These are phyloP conservation scores for Gonioctena quinquepunctata DNA, from an alignment of 1,140 invertebrate species.

Conservation along the genomic window DNA sequence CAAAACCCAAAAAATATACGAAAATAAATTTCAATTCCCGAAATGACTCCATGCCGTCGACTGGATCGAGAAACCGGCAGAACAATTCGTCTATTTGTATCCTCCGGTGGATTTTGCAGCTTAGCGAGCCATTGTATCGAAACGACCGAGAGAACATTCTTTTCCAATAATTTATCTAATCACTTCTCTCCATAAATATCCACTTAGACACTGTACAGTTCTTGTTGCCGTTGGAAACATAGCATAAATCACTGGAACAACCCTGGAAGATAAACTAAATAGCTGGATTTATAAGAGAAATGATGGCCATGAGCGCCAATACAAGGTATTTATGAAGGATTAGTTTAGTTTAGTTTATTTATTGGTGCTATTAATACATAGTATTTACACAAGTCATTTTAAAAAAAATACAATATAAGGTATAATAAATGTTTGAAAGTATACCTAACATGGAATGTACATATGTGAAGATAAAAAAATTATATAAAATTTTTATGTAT, in stretches of 20 bases:
- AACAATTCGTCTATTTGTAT: neutral
- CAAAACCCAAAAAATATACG: too few species aligned
- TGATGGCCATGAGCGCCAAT: slow-evolving; percentile 4
- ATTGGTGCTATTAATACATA: too few species aligned
- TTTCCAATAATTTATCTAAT: slow-evolving; percentile 19
- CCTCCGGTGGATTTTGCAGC: neutral
- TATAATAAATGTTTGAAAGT: too few species aligned
- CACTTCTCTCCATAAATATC: slow-evolving; percentile 19
- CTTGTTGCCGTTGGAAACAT: neutral
- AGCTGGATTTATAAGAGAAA: neutral
- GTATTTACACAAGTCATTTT: too few species aligned
- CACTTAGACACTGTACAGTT: slow-evolving; percentile 16
- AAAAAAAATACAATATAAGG: too few species aligned
- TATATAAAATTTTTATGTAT: too few species aligned
- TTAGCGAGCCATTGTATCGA: neutral
- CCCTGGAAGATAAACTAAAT: slow-evolving; percentile 17
- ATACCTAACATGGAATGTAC: too few species aligned
- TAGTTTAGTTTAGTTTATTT: too few species aligned
- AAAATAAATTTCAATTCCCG: neutral
- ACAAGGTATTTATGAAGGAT: too few species aligned
- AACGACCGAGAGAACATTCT: neutral
- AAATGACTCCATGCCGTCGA: neutral
- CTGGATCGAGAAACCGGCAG: neutral
- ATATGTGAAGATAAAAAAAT: too few species aligned
- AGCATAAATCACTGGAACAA: slow-evolving; percentile 14